A percentile compares a stretch with the other conserved stretches of the same genome.
These are phyloP conservation scores for Coleophora deauratella DNA, from an alignment of 2,888 invertebrate genomes.

Conservation along the genomic window DNA sequence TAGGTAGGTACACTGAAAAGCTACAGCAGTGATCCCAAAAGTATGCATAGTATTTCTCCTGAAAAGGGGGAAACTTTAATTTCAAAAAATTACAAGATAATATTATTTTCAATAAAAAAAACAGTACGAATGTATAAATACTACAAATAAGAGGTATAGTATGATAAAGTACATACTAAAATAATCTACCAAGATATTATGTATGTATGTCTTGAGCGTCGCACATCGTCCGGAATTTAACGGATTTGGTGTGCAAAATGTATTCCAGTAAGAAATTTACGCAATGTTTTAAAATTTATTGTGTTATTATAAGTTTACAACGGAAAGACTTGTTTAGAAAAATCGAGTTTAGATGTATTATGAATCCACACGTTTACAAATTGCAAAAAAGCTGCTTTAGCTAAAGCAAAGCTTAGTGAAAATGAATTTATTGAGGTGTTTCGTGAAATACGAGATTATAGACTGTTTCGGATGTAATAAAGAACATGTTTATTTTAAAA, in stretches of 20 bases:
- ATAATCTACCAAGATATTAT: too few relatives aligned
- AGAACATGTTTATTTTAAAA: neutral
- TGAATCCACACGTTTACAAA: constrained; percentile 2
- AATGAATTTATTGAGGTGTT: constrained; percentile 17
- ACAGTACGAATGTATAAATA: constrained; percentile 13
- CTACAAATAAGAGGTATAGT: neutral
- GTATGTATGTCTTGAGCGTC: too few relatives aligned
- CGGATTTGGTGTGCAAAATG: constrained; percentile 36
- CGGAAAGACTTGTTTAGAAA: too few relatives aligned
- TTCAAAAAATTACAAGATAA: constrained; percentile 26
- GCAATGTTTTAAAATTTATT: too few relatives aligned
- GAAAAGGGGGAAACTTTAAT: constrained; percentile 42
- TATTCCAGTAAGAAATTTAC: neutral
- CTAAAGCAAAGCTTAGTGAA: constrained; percentile 46
- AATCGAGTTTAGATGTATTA: too few relatives aligned
- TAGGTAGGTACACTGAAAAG: constrained; percentile 44
- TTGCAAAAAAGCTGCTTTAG: constrained; percentile 62
- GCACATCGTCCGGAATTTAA: constrained; percentile 37
- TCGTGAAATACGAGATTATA: constrained; percentile 27
- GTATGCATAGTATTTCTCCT: constrained; percentile 36
- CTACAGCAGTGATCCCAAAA: constrained; percentile 35
- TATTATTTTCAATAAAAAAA: constrained; percentile 2
- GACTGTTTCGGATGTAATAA: constrained; percentile 36
- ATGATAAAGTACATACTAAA: constrained; percentile 10
- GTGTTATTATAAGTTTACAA: constrained; percentile 2